Percentiles rank a stretch among this genome's conserved stretches.
Conservation (phyloP, 2,113 vertebrate species). For the Crypturellus undulatus region DNA sequence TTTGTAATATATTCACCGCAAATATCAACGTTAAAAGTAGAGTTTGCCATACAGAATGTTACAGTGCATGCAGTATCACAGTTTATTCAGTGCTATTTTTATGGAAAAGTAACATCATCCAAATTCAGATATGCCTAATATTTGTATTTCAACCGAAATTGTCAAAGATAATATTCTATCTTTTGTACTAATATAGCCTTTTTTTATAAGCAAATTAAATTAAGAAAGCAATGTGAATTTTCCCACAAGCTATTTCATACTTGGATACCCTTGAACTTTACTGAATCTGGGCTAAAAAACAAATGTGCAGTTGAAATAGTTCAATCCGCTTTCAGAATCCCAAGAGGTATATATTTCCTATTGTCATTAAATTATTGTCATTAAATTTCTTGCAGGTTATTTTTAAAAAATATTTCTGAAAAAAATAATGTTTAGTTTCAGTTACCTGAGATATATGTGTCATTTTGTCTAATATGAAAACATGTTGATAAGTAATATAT, state of each 20-base stretch:
- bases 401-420: conserved; percentile 20
- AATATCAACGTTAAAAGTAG: neutral
- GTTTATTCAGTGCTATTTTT: neutral
- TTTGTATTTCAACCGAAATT: conserved; percentile 64
- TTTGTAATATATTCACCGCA: neutral
- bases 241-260: conserved; percentile 72
- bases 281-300: conserved; percentile 66
- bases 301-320: conserved; percentile 63
- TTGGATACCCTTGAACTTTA: conserved; percentile 80
- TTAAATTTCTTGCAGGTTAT: conserved; percentile 6
- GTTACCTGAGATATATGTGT: conserved; percentile 29
- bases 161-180: conserved; percentile 37
- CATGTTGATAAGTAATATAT: neutral
- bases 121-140: conserved; percentile 25
- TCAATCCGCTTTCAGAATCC: conserved; percentile 64
- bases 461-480: conserved; percentile 5
- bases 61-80: neutral
- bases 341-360: conserved; percentile 54
- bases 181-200: conserved; percentile 51
- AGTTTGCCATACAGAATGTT: neutral
- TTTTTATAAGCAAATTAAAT: conserved; percentile 75
- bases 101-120: neutral
- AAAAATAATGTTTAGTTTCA: conserved; percentile 5
- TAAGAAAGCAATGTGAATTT: conserved; percentile 72
- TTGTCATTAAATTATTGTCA: neutral